Evolutionary conservation across 2,113 vertebrate species (phyloP).

Genomic region (Zosterops japonicus): DNA sequence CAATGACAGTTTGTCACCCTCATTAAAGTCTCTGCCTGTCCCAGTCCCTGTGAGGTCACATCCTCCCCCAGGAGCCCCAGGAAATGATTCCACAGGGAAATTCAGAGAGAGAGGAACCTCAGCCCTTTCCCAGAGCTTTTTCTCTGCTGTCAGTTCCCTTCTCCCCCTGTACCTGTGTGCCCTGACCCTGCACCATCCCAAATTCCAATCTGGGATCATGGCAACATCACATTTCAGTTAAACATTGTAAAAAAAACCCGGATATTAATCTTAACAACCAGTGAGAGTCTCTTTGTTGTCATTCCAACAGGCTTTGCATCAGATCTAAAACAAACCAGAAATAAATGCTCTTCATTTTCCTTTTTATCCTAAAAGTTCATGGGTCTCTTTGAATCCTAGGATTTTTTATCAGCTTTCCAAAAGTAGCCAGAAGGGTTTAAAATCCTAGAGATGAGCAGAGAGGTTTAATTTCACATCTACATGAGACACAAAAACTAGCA

Average conservation of each 20-base stretch:
- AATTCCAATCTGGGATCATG: neutral
- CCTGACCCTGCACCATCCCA: neutral
- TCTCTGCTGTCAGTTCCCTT: neutral
- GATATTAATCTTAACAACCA: neutral
- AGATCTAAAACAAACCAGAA: neutral
- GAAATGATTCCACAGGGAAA: neutral
- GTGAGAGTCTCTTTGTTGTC: neutral
- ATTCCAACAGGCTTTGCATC: constrained; percentile 28
- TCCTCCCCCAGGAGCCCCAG: neutral
- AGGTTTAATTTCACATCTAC: neutral
- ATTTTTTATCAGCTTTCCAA: constrained; percentile 16
- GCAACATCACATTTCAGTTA: neutral
- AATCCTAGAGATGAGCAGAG: neutral
- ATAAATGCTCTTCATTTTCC: neutral
- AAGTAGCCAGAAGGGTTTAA: neutral
- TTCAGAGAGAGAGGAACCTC: neutral
- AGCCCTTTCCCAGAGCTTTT: neutral
- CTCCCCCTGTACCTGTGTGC: neutral
- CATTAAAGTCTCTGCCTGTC: neutral
- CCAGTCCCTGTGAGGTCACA: neutral
- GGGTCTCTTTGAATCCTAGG: neutral
- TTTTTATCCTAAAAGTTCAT: neutral
- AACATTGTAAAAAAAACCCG: neutral
- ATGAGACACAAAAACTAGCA: neutral
- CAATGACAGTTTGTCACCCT: neutral